Percentiles rank a stretch among this genome's conserved stretches.
Evolutionary conservation across 2,888 invertebrate genomes (phyloP).

Genomic region (Alviniconcha strummeri): DNA sequence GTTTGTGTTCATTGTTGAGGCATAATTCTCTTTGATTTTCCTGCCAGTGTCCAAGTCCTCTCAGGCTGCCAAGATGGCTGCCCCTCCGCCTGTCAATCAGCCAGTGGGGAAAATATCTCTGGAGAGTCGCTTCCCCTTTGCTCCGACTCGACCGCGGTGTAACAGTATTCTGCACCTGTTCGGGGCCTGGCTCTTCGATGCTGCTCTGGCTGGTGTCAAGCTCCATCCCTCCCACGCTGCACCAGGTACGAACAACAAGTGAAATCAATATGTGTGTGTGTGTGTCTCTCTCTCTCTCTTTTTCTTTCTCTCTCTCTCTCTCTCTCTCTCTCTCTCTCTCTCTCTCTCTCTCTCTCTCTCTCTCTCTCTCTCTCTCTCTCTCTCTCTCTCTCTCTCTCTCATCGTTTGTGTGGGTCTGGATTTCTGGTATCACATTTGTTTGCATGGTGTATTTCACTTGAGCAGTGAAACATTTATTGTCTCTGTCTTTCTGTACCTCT

Average conservation of each 20-base stretch:
- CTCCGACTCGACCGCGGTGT: conserved; percentile 85
- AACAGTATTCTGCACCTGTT: conserved; percentile 96
- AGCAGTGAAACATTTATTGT: too few species aligned
- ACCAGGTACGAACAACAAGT: conserved; percentile 48
- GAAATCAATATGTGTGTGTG: too few species aligned
- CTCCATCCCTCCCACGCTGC: conserved; percentile 66
- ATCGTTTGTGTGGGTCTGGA: too few species aligned
- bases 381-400: neutral
- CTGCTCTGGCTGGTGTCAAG: conserved; percentile 91
- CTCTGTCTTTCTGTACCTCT: too few species aligned
- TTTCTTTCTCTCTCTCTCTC: too few species aligned
- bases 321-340: neutral
- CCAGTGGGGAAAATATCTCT: conserved; percentile 51
- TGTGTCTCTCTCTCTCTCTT: too few species aligned
- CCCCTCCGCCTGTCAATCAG: conserved; percentile 66
- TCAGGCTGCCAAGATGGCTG: conserved; percentile 45
- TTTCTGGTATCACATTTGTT: too few species aligned
- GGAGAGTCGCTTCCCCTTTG: conserved; percentile 63
- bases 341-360: neutral
- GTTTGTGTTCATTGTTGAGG: too few species aligned
- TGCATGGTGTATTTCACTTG: too few species aligned
- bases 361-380: neutral
- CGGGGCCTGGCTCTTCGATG: conserved; percentile 97
- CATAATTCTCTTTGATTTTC: too few species aligned
- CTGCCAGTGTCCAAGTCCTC: conserved; percentile 33